Conservation (phyloP, 1,140 invertebrate genomes). For the Pteromalus puparum region DNA sequence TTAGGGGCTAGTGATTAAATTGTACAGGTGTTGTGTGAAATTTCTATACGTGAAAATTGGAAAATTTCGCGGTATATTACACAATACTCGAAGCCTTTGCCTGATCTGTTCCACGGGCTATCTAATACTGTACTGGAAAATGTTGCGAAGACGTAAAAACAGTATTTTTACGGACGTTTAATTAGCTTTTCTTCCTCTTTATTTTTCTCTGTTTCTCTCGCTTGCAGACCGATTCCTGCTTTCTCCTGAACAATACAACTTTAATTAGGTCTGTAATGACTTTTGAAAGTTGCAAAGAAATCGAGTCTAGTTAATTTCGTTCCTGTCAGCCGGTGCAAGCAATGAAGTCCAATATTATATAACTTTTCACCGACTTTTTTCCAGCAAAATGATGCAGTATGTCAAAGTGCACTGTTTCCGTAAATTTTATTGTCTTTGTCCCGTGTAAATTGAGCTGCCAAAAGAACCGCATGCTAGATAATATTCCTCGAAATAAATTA, state of each 20-base stretch:
- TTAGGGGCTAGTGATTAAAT: too few species aligned
- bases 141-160: background rate
- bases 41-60: too few species aligned
- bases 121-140: background rate
- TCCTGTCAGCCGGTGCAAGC: background rate
- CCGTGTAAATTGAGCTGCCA: background rate
- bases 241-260: conserved; percentile 20
- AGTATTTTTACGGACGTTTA: conserved; percentile 15
- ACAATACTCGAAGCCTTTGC: too few species aligned
- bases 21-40: too few species aligned
- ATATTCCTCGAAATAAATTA: too few species aligned
- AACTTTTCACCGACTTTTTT: background rate
- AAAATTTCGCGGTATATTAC: too few species aligned
- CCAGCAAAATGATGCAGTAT: background rate
- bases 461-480: background rate
- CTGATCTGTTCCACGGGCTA: too few species aligned
- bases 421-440: background rate
- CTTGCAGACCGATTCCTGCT: background rate
- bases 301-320: conserved; percentile 15
- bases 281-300: conserved; percentile 21
- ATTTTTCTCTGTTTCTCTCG: background rate
- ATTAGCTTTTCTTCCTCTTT: background rate
- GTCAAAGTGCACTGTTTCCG: background rate
- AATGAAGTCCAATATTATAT: conserved; percentile 3
- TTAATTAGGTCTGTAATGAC: conserved; percentile 42